These are phyloP conservation scores for Coregonus suidteri DNA, from an alignment of 2,797 vertebrate genomes.

Conservation along the genomic window DNA sequence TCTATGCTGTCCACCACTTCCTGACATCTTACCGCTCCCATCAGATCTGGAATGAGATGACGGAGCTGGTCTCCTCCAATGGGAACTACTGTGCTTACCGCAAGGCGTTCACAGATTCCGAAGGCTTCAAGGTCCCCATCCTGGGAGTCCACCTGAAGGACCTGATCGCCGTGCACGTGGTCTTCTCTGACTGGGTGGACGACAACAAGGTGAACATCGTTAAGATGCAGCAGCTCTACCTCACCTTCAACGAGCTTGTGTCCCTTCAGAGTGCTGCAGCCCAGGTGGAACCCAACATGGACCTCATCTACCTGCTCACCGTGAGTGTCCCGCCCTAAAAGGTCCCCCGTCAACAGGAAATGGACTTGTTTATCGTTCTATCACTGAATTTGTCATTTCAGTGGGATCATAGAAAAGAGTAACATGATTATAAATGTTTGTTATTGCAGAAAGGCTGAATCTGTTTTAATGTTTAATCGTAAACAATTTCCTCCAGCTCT, in stretches of 20 bases:
- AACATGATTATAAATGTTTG: not conserved
- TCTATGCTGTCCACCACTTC: not conserved
- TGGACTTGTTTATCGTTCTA: not conserved
- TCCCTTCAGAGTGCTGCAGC: constrained; percentile 86
- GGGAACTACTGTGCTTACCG: constrained; percentile 96
- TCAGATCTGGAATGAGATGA: constrained; percentile 97
- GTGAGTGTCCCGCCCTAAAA: constrained; percentile 71
- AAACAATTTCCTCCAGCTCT: constrained; percentile 77
- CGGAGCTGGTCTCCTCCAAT: constrained; percentile 93
- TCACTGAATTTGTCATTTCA: not conserved
- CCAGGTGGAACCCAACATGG: constrained; percentile 95
- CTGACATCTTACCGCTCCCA: not conserved
- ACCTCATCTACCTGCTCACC: constrained; percentile 92
- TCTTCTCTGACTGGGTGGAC: constrained; percentile 91
- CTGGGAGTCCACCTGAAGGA: constrained; percentile 97
- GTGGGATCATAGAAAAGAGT: not conserved
- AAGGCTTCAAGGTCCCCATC: constrained; percentile 94
- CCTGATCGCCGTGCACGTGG: constrained; percentile 93
- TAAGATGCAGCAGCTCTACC: constrained; percentile 97
- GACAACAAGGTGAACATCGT: constrained; percentile 90
- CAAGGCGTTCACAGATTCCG: constrained; percentile 89
- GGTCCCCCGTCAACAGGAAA: constrained; percentile 3
- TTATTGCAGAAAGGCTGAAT: not conserved
- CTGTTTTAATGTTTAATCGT: not conserved
- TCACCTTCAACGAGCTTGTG: constrained; percentile 93